phyloP scores from a whole-genome alignment of 2,113 vertebrate genomes.

The Chaetura pelagica region DNA sequence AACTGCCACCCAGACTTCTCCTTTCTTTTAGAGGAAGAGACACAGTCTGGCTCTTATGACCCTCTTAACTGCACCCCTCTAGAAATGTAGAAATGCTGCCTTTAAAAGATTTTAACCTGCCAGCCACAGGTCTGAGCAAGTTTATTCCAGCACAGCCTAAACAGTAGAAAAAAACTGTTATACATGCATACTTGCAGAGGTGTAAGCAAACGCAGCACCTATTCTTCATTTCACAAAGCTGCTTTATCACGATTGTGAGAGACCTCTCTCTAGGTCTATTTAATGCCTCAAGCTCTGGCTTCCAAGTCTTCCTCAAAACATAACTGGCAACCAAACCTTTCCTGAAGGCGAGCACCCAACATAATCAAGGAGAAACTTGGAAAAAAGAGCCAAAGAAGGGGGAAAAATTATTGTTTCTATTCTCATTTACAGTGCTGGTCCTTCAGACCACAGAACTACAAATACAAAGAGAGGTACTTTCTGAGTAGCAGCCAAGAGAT shows the following conservation, averaged over 20 bases:
- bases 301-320: background rate
- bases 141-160: background rate
- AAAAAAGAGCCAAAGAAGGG: rapidly evolving
- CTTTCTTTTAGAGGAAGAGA: background rate
- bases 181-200: background rate
- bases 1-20: conserved; percentile 33
- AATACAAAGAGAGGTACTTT: background rate
- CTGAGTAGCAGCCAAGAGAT: background rate
- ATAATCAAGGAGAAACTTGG: background rate
- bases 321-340: background rate
- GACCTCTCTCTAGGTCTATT: background rate
- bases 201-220: background rate
- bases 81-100: rapidly evolving
- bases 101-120: background rate
- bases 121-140: background rate
- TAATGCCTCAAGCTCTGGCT: background rate
- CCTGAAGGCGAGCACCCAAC: background rate
- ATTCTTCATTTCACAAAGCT: background rate
- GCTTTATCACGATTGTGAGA: background rate
- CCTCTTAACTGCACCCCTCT: background rate
- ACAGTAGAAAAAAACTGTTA: background rate
- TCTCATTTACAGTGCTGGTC: background rate
- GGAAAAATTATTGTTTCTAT: background rate
- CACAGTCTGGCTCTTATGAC: background rate
- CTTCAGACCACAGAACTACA: background rate